Evolutionary conservation across 2,888 invertebrate genomes (phyloP).

Genomic region (Sinotaia quadrata): DNA sequence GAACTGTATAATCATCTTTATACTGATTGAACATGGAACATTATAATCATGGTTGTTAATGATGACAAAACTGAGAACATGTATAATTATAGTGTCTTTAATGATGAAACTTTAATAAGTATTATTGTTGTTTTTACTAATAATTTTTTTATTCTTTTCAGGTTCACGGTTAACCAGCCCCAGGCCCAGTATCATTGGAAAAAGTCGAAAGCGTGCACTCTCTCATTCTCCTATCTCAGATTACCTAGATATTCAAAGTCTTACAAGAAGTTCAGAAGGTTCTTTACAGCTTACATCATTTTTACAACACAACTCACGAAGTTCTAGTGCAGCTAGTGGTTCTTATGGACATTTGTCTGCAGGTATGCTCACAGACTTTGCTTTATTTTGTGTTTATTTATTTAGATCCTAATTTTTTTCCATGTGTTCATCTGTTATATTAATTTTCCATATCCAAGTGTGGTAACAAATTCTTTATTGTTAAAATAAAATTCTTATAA

Average conservation of each 20-base stretch:
- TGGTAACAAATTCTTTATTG: too few relatives aligned
- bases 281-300: constrained; percentile 77
- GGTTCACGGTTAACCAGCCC: constrained; percentile 83
- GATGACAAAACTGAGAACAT: too few relatives aligned
- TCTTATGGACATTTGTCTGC: constrained; percentile 97
- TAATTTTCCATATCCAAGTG: too few relatives aligned
- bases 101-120: too few relatives aligned
- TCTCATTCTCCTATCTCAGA: constrained; percentile 95
- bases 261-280: constrained; percentile 94
- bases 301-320: constrained; percentile 62
- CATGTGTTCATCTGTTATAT: too few relatives aligned
- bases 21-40: too few relatives aligned
- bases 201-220: constrained; percentile 83
- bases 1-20: not conserved
- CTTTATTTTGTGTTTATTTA: too few relatives aligned
- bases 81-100: too few relatives aligned
- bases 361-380: constrained; percentile 79
- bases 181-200: constrained; percentile 72
- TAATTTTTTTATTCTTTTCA: constrained; percentile 49
- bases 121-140: not conserved
- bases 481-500: too few relatives aligned
- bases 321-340: constrained; percentile 83
- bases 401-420: constrained; percentile 1
- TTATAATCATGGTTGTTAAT: too few relatives aligned
- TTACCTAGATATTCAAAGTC: constrained; percentile 93